phyloP scores from a whole-genome alignment of 1,140 invertebrate genomes.

The Zaprionus capensis region DNA sequence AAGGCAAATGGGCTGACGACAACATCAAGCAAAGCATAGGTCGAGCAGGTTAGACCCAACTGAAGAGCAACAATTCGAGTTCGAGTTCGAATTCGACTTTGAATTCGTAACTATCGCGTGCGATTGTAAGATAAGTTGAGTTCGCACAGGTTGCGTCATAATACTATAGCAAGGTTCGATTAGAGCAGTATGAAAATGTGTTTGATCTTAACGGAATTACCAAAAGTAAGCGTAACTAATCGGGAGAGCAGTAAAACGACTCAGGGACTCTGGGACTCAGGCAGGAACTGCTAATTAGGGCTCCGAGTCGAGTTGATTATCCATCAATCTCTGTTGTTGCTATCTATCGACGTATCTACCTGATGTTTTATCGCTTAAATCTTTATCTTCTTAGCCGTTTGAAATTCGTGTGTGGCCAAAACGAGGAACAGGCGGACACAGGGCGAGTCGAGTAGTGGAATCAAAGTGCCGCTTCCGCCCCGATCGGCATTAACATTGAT shows the following conservation, averaged over 20 bases:
- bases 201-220: conserved; percentile 2
- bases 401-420: conserved; percentile 27
- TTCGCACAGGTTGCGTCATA: conserved; percentile 11
- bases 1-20: conserved; percentile 6
- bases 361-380: conserved; percentile 31
- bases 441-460: conserved; percentile 3
- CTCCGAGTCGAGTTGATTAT: conserved; percentile 25
- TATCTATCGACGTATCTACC: conserved; percentile 31
- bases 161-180: background rate
- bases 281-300: conserved; percentile 10
- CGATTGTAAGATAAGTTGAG: background rate
- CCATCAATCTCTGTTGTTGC: conserved; percentile 33
- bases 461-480: conserved; percentile 40
- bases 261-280: background rate
- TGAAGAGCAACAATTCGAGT: background rate
- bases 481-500: conserved; percentile 32
- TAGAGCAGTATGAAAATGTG: background rate
- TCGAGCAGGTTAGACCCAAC: background rate
- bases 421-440: background rate
- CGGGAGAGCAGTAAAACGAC: background rate
- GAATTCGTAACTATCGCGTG: background rate
- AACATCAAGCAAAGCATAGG: conserved; percentile 16
- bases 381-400: conserved; percentile 1
- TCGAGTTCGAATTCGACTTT: conserved; percentile 1
- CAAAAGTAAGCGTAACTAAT: background rate